Evolutionary conservation across 1,140 invertebrate species (phyloP).

Genomic region (Diuraphis noxia): DNA sequence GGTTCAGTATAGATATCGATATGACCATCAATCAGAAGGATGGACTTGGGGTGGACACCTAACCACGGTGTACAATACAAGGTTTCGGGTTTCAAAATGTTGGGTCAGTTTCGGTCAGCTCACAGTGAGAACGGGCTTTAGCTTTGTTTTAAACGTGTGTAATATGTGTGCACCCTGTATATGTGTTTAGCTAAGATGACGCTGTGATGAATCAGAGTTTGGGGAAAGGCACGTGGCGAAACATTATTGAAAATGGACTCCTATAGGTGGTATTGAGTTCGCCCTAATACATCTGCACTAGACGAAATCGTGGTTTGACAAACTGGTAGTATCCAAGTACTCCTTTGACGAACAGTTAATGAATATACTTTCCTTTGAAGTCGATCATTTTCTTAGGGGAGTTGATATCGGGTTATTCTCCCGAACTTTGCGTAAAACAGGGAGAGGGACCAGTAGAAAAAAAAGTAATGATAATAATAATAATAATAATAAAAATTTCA

Average conservation of each 20-base stretch:
- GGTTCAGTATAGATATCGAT: background rate
- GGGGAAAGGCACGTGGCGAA: background rate
- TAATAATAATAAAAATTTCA: slow-evolving; percentile 11
- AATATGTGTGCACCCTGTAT: background rate
- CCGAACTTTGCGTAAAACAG: background rate
- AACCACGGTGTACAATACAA: background rate
- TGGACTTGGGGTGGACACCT: background rate
- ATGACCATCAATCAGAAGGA: background rate
- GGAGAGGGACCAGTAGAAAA: background rate
- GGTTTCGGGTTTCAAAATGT: slow-evolving; percentile 25
- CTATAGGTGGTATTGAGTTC: background rate
- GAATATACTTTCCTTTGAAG: slow-evolving; percentile 48
- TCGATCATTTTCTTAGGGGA: background rate
- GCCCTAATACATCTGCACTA: slow-evolving; percentile 9
- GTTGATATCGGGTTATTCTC: background rate
- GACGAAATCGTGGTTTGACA: background rate
- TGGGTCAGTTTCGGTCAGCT: background rate
- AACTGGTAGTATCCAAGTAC: background rate
- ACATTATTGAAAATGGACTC: slow-evolving; percentile 48
- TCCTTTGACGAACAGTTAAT: slow-evolving; percentile 43
- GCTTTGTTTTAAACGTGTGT: background rate
- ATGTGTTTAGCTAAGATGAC: background rate
- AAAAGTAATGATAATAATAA: background rate
- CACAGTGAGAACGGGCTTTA: background rate
- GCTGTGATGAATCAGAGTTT: background rate